Evolutionary conservation across 2,797 vertebrate species (phyloP).

Genomic region (Pempheris klunzingeri): DNA sequence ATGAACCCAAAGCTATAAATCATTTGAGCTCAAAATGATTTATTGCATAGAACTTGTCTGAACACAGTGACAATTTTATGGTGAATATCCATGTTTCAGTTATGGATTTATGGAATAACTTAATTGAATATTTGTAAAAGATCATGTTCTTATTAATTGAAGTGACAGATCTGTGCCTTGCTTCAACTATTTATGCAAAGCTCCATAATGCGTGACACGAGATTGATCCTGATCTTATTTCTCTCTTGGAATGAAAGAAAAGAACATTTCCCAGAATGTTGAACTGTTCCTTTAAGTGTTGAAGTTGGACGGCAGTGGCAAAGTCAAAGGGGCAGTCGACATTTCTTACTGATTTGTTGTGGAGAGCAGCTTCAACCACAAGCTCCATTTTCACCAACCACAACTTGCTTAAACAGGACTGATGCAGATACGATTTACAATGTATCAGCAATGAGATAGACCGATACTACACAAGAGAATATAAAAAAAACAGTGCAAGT

Average conservation of each 20-base stretch:
- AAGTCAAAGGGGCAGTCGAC: not conserved
- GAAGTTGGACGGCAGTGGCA: not conserved
- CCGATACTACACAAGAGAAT: not conserved
- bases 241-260: not conserved
- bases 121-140: conserved; percentile 5
- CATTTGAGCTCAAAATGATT: conserved; percentile 25
- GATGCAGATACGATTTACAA: not conserved
- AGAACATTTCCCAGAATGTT: not conserved
- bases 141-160: not conserved
- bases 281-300: not conserved
- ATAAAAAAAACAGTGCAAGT: not conserved
- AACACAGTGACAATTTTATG: conserved; percentile 23
- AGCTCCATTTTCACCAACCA: not conserved
- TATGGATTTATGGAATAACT: not conserved
- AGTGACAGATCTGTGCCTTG: not conserved
- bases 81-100: not conserved
- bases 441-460: too few species aligned
- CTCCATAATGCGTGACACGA: not conserved
- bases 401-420: not conserved
- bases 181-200: not conserved
- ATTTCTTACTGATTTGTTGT: not conserved
- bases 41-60: conserved; percentile 11
- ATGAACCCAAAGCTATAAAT: conserved; percentile 39
- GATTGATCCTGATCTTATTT: not conserved
- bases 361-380: not conserved